Conservation (phyloP, 2,113 vertebrate genomes). For the Trogon melanurus region DNA sequence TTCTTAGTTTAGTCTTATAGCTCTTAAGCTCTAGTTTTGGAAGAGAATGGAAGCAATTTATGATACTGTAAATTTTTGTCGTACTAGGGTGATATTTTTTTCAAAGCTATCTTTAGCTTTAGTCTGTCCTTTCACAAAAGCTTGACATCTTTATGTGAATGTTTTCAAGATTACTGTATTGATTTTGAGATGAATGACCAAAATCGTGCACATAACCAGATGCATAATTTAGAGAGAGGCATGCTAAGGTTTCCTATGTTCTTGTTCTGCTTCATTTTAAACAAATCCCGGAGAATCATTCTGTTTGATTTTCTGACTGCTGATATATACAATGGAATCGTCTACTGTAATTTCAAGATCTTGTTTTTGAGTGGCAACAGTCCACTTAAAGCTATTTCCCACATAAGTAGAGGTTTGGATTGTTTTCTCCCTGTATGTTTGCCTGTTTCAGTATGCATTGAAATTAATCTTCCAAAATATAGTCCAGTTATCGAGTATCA, state of each 20-base stretch:
- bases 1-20: neutral
- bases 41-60: neutral
- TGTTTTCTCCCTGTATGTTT: neutral
- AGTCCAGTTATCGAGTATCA: neutral
- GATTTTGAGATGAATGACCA: neutral
- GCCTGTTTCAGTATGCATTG: neutral
- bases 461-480: neutral
- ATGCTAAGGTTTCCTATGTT: neutral
- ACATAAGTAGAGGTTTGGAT: neutral
- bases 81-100: neutral
- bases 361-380: neutral
- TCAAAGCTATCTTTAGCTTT: neutral
- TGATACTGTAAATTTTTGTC: neutral
- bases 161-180: neutral
- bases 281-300: neutral
- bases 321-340: neutral
- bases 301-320: neutral
- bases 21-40: neutral
- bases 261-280: neutral
- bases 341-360: neutral
- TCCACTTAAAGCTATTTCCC: neutral
- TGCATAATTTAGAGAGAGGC: neutral
- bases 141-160: neutral
- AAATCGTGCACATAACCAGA: neutral
- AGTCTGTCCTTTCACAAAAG: neutral